Evolutionary conservation across 2,113 vertebrate genomes (phyloP), one percentile per base, ranked within the genome.

Genomic region (Pungitius pungitius): DNA sequence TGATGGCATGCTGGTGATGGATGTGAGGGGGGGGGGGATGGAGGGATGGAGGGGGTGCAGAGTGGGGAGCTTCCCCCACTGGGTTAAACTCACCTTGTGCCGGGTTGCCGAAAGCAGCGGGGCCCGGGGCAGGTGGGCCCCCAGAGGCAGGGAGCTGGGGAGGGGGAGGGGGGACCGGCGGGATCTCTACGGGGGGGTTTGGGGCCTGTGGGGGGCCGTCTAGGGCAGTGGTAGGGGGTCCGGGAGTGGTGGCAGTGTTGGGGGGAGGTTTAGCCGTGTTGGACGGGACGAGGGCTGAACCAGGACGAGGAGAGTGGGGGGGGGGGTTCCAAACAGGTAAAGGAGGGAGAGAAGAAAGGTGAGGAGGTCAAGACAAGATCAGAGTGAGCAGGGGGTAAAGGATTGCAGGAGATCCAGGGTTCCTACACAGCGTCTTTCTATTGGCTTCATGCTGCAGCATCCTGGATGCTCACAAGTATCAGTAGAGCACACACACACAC

Each of bases 71-170:
- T 51, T 73, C 42, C 60, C 68, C 27, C 57, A 52, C 57, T 49
- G 66, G 87, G 89, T 81, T 47, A 71, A 81, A 97, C 98, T 98
- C 95, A 99, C 98, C 97, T 96, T 95, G 95, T 90, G 95, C 89
- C 61, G 96, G 95, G 91, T 96, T 96, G 92, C 94, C 93, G 84
- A 92, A 95, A 90, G 95, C 84, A 93, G 94, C 91, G 86, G 95
- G 81, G 91, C 94, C 94, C 92, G 95, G 95, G 91, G 95, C 94
- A 92, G 95, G 93, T 94, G 94, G 94, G 91, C 95, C 94, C 79
- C 94, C 90, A 75, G 95, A 82, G 78, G 77, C 91, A 66, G 95
- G 95, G 93, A 95, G 96, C 90, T 96, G 95, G 95, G 96, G 97
- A 92, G 96, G 89, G 93, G 95, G 95, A 84, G 97, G 95, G 88